phyloP scores from a whole-genome alignment of 2,113 vertebrate species.

The Rhynchomys soricoides region DNA sequence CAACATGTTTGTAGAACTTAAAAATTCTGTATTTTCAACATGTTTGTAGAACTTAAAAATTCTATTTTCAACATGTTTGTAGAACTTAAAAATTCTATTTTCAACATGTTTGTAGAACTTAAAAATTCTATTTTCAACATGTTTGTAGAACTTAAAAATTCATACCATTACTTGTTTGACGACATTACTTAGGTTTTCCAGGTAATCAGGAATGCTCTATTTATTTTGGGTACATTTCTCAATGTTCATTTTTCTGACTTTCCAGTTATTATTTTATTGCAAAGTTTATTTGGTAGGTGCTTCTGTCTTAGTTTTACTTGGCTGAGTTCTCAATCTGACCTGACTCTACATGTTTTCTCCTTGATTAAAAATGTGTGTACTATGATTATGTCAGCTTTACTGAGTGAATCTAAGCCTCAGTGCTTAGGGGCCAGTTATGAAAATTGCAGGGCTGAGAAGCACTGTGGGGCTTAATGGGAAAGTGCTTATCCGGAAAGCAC shows the following conservation, averaged over 20 bases:
- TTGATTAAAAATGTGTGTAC: background rate
- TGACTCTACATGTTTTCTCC: conserved; percentile 61
- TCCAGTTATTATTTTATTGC: conserved; percentile 75
- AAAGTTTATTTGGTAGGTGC: conserved; percentile 41
- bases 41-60: conserved; percentile 54
- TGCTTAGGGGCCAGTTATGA: background rate
- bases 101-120: conserved; percentile 18
- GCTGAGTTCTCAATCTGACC: conserved; percentile 53
- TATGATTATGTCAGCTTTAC: conserved; percentile 6
- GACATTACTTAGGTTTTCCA: conserved; percentile 70
- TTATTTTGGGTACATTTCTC: conserved; percentile 78
- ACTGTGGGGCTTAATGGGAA: background rate
- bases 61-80: too few relatives aligned
- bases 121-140: background rate
- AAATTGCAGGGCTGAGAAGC: background rate
- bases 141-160: conserved; percentile 44
- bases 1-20: conserved; percentile 19
- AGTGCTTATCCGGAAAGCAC: background rate
- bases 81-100: conserved; percentile 44
- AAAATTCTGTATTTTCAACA: too few relatives aligned
- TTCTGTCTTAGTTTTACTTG: conserved; percentile 34
- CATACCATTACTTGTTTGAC: conserved; percentile 29
- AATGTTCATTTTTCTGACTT: conserved; percentile 73
- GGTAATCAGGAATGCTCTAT: conserved; percentile 80
- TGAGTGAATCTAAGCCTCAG: conserved; percentile 53